Percentiles rank a stretch among this genome's conserved stretches.
Conservation (phyloP, 2,113 vertebrate species). For the Tangachromis dhanisi region DNA sequence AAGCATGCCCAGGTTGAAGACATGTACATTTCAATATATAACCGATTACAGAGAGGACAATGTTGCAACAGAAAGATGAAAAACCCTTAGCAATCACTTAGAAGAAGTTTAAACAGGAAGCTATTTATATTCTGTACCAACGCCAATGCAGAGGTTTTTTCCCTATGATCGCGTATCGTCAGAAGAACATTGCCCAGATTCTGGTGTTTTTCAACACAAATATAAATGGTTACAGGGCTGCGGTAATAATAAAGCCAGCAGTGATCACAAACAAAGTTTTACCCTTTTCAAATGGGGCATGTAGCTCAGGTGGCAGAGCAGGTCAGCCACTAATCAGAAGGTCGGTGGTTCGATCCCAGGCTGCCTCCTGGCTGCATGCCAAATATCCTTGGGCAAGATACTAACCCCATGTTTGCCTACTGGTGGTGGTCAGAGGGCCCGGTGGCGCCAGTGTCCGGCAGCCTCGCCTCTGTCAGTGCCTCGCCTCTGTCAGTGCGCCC, state of each 20-base stretch:
- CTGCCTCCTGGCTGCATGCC: no score
- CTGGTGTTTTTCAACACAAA: background rate
- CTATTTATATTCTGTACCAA: background rate
- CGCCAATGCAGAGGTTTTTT: background rate
- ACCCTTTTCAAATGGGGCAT: background rate
- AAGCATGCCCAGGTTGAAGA: background rate
- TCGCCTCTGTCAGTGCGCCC: no score
- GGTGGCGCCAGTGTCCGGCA: no score
- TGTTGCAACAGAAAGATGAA: background rate
- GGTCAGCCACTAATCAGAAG: no score
- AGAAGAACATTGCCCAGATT: background rate
- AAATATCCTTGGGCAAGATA: no score
- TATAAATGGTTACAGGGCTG: background rate
- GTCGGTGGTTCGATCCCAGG: no score
- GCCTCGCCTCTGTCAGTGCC: no score
- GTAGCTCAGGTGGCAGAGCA: no score
- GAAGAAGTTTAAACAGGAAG: background rate
- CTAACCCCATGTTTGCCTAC: no score
- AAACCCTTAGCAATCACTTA: background rate
- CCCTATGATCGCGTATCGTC: rapidly evolving
- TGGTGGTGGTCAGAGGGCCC: no score
- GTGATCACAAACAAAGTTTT: background rate
- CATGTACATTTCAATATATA: background rate
- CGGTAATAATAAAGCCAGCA: background rate
- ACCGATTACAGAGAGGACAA: background rate